These are phyloP conservation scores for Sminthurinus signatus DNA, from an alignment of 1,140 invertebrate genomes.

Conservation along the genomic window DNA sequence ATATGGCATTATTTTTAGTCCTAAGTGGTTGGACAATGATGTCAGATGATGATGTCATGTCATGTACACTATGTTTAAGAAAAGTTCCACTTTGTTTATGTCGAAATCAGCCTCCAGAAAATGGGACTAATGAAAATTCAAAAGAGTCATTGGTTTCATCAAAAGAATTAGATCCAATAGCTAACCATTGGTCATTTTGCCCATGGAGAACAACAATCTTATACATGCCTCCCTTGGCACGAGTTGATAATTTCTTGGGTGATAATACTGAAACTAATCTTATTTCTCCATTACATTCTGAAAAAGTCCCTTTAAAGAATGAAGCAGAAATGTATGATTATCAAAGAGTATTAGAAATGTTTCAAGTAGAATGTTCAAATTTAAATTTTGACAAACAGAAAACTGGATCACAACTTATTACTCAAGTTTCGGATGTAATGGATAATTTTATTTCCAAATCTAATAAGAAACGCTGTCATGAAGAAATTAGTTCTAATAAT, in stretches of 20 bases:
- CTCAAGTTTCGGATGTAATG: neutral
- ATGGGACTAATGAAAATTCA: neutral
- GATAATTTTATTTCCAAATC: neutral
- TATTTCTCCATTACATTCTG: too few species aligned
- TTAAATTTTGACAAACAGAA: neutral
- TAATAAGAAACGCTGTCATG: neutral
- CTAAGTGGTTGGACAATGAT: conserved; percentile 1
- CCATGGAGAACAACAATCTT: too few species aligned
- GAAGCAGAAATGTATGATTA: neutral
- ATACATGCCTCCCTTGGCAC: too few species aligned
- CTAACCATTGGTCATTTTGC: neutral
- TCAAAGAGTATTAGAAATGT: neutral
- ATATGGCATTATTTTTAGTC: neutral
- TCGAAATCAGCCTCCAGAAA: neutral
- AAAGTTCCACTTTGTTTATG: neutral
- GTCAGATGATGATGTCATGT: neutral
- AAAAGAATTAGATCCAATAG: neutral
- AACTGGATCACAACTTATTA: neutral
- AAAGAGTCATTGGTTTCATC: neutral
- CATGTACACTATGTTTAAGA: neutral
- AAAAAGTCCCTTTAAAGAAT: too few species aligned
- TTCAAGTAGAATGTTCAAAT: neutral
- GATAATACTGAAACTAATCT: too few species aligned
- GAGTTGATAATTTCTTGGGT: too few species aligned
- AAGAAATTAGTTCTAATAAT: neutral